Evolutionary conservation across 2,888 invertebrate genomes (phyloP).

Genomic region (Cheilosia soror): DNA sequence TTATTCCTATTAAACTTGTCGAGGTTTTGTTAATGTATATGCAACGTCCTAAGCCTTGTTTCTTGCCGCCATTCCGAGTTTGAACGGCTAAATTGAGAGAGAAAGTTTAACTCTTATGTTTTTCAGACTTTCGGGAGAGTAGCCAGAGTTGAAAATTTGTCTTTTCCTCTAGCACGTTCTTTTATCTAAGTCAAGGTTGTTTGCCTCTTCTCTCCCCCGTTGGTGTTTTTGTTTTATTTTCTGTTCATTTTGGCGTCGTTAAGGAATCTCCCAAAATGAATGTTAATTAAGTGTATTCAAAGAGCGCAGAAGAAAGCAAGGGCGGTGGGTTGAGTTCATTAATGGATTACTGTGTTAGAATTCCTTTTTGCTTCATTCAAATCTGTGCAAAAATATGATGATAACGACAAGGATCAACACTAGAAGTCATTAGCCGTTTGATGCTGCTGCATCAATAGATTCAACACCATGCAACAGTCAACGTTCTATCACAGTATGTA

Average conservation of each 20-base stretch:
- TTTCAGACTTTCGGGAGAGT: no score
- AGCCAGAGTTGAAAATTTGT: no score
- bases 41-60: no score
- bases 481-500: not conserved
- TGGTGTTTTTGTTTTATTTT: not conserved
- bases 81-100: no score
- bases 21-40: no score
- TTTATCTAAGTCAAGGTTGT: slow-evolving; percentile 13
- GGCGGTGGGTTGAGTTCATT: not conserved
- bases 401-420: not conserved
- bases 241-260: not conserved
- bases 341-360: not conserved
- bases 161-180: not conserved
- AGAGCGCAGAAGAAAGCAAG: not conserved
- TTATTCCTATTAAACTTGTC: no score
- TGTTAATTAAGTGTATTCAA: slow-evolving; percentile 14
- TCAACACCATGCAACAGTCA: slow-evolving; percentile 22
- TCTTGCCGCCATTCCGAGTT: no score
- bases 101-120: no score
- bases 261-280: slow-evolving; percentile 3
- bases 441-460: slow-evolving; percentile 27
- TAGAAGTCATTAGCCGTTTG: slow-evolving; percentile 16
- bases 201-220: not conserved
- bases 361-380: slow-evolving; percentile 2
- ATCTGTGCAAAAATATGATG: not conserved